Base-by-base conservation (phyloP, 2,113 vertebrate genomes). In the Pygoscelis adeliae region DNA sequence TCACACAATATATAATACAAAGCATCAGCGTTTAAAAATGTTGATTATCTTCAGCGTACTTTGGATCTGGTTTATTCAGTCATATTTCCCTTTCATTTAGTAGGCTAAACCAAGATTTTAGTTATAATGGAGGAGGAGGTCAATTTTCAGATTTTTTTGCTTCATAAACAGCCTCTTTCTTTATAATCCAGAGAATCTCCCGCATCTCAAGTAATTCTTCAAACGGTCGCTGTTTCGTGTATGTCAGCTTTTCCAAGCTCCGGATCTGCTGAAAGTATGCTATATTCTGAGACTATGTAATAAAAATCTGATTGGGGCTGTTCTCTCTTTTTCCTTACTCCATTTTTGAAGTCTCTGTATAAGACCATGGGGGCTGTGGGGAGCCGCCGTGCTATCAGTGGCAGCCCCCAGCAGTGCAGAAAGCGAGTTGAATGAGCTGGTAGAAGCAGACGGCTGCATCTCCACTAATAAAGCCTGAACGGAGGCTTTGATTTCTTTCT, bases 351-450 rank as follows among this genome's bases (percentile, higher is more conserved):
- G 80, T 21, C 21, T 58, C 65, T 11, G 1, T 66, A 7, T 73
- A 50, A 86, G 38, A 66, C 29, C 26, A 3, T 4, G 5, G 67
- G 50, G 52, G 58, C 63, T 77, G 19, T 40, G 50, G 42, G 59
- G 59, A 80, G 62, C 42, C 13, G 0, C 49, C 0, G 0, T 44
- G 65, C 47, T 74, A 18, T 9, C 86, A 22, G 40, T 17, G 50
- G 30, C 59, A 79, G 58, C 53, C 52, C 63, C 52, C 63, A 95
- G 77, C 83, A 58, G 38, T 30, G 77, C 77, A 79, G 73, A 52
- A 79, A 49, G 50, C 0, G 0, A 55, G n/a, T 18, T 0, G 0
- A 55, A 46, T 0, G 0, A 47, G 52, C 77, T 85, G 73, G 32
- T 87, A 13, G 65, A 46, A 95, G 65, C 81, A 83, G 38, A 22